Percentiles rank a stretch among this genome's conserved stretches.
These are phyloP conservation scores for Peromyscus eremicus DNA, from an alignment of 2,797 vertebrate genomes.

Conservation along the genomic window DNA sequence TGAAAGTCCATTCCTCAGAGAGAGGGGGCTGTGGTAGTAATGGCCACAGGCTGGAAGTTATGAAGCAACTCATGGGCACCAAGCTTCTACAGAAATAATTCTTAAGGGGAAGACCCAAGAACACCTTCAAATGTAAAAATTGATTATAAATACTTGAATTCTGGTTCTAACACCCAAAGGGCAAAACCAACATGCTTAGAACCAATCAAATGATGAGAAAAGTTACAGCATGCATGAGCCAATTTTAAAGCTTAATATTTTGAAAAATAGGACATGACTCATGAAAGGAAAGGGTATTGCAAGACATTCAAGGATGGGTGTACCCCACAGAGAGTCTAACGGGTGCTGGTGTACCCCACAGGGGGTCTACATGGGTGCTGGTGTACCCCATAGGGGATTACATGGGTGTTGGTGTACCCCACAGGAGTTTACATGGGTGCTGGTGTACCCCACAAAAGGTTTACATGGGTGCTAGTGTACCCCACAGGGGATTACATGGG, in stretches of 20 bases:
- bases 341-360: background rate
- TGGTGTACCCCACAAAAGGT: too few relatives aligned
- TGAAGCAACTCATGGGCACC: background rate
- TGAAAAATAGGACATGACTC: background rate
- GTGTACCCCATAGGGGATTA: background rate
- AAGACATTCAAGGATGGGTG: background rate
- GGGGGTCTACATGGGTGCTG: too few relatives aligned
- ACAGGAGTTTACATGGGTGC: too few relatives aligned
- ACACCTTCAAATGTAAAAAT: background rate
- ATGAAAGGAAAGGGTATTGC: background rate
- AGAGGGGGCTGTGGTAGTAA: background rate
- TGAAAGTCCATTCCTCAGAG: background rate
- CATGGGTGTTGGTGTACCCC: too few relatives aligned
- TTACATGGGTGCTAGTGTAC: too few relatives aligned
- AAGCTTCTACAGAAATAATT: background rate
- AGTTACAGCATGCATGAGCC: background rate
- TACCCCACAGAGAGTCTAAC: too few relatives aligned
- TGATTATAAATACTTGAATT: slow-evolving; percentile 40
- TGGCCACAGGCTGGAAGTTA: background rate
- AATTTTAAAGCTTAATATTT: slow-evolving; percentile 7
- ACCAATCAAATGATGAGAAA: background rate
- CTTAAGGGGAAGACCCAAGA: background rate
- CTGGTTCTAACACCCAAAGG: slow-evolving; percentile 27
- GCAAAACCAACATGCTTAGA: background rate
- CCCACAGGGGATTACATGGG: too few relatives aligned